Evolutionary conservation across 2,113 vertebrate genomes (phyloP).

Genomic region (Sinocyclocheilus rhinocerous): DNA sequence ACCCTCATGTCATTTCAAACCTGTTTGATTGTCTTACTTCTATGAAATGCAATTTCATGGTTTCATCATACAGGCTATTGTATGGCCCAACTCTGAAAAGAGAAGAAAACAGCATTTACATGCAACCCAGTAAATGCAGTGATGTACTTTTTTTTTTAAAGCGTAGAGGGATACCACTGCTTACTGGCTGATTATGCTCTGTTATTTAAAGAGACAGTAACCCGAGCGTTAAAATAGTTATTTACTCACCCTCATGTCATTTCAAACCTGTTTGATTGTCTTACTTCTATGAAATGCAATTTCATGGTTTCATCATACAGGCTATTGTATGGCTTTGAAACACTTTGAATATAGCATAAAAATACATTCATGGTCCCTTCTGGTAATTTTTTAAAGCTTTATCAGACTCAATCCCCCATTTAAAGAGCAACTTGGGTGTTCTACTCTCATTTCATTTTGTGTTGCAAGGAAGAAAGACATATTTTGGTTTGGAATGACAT

Average conservation of each 20-base stretch:
- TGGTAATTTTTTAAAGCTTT: not conserved
- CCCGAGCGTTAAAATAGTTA: no score
- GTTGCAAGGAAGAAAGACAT: not conserved
- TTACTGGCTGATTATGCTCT: not conserved
- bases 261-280: no score
- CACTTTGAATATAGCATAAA: no score
- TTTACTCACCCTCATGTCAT: no score
- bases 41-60: no score
- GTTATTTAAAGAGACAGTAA: not conserved
- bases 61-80: not conserved
- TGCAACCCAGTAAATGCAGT: not conserved
- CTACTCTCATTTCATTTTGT: not conserved
- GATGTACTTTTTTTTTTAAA: not conserved
- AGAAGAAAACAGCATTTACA: not conserved
- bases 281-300: no score
- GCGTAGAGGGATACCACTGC: not conserved
- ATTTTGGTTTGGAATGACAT: not conserved
- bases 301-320: not conserved
- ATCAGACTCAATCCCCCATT: not conserved
- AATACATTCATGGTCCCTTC: not conserved
- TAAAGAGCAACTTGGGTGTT: not conserved
- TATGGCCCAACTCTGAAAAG: constrained; percentile 75
- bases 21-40: no score
- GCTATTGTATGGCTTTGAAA: not conserved
- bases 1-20: no score